phyloP scores from a whole-genome alignment of 64 coral and sea anemone genomes.

The Actinia equina region DNA sequence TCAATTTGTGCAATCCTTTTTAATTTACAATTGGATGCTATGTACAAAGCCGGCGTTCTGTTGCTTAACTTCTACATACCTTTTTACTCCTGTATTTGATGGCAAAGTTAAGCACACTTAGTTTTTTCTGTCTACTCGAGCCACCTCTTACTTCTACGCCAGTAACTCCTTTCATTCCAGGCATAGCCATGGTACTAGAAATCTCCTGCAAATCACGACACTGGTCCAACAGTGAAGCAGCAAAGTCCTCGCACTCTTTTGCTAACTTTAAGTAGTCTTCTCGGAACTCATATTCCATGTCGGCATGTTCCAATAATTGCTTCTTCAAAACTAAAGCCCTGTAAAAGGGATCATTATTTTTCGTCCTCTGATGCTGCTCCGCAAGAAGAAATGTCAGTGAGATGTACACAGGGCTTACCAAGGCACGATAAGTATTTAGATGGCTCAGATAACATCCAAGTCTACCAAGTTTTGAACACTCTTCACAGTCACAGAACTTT shows the following conservation, averaged over 20 bases:
- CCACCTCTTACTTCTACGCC: conserved; percentile 24
- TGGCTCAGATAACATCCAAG: conserved; percentile 6
- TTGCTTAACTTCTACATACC: background rate
- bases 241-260: conserved; percentile 66
- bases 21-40: too few species aligned
- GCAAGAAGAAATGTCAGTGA: conserved; percentile 39
- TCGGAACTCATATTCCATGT: conserved; percentile 55
- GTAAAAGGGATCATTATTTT: background rate
- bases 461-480: background rate
- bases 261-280: conserved; percentile 47
- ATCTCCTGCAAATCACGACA: conserved; percentile 75
- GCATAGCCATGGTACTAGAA: conserved; percentile 61
- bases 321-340: background rate
- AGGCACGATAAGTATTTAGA: conserved; percentile 62
- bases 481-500: background rate
- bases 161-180: conserved; percentile 27
- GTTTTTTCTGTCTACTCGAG: background rate
- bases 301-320: background rate
- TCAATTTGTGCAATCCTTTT: too few species aligned
- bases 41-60: too few species aligned
- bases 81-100: conserved; percentile 82
- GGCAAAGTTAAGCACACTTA: conserved; percentile 71
- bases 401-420: conserved; percentile 71
- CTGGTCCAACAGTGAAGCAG: conserved; percentile 48
- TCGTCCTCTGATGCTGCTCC: background rate